These are phyloP conservation scores for Zygogramma bicolorata DNA, from an alignment of 2,888 invertebrate species.

Conservation along the genomic window DNA sequence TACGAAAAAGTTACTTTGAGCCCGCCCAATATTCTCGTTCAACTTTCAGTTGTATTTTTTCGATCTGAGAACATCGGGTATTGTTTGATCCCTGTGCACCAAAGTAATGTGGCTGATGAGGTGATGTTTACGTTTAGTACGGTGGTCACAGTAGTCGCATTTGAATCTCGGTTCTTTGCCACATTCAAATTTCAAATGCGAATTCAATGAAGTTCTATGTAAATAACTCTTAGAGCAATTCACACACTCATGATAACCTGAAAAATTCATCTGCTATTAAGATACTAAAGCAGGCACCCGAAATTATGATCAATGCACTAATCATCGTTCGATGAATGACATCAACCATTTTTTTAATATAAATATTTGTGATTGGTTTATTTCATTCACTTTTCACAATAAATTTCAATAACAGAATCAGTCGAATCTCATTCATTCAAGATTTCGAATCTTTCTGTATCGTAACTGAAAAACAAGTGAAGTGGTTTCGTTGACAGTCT, in stretches of 20 bases:
- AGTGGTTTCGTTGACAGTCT: too few relatives aligned
- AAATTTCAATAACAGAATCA: too few relatives aligned
- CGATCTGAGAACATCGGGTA: conserved; percentile 3
- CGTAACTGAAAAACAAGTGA: too few relatives aligned
- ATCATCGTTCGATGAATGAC: too few relatives aligned
- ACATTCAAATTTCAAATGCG: conserved; percentile 70
- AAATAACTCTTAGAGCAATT: conserved; percentile 24
- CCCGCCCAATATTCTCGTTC: not conserved
- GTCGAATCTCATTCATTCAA: too few relatives aligned
- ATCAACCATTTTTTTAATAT: too few relatives aligned
- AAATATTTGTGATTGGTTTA: too few relatives aligned
- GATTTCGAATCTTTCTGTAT: too few relatives aligned
- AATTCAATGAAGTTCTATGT: conserved; percentile 25
- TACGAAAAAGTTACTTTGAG: not conserved
- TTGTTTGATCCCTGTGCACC: conserved; percentile 10
- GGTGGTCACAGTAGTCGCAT: conserved; percentile 40
- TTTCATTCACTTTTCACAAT: too few relatives aligned
- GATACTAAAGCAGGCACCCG: too few relatives aligned
- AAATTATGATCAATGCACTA: too few relatives aligned
- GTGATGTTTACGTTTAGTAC: conserved; percentile 41
- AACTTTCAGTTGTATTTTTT: not conserved
- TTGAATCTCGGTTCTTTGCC: conserved; percentile 78
- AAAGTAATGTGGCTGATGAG: conserved; percentile 30
- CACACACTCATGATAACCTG: conserved; percentile 17
- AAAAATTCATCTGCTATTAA: too few relatives aligned